A percentile compares a stretch with the other conserved stretches of the same genome.
These are phyloP conservation scores for Theristicus caerulescens DNA, from an alignment of 2,113 vertebrate species.

Conservation along the genomic window DNA sequence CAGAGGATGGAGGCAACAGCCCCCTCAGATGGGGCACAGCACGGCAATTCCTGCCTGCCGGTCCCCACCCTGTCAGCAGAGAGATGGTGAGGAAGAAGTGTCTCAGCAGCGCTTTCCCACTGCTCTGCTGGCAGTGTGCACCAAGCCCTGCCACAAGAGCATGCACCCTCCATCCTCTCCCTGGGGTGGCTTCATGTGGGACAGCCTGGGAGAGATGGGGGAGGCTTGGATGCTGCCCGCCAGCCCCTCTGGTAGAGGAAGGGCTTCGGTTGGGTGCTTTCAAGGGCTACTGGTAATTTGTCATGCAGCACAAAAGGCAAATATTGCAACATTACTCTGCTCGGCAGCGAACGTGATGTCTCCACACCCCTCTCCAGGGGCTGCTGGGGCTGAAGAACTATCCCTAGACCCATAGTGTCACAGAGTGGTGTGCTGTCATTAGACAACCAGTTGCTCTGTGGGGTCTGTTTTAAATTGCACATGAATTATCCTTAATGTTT, in stretches of 20 bases:
- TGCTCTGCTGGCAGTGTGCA: rapidly evolving
- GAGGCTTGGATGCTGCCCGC: neutral
- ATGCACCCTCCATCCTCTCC: neutral
- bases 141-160: neutral
- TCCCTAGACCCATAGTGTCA: neutral
- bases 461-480: neutral
- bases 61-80: neutral
- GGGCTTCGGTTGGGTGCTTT: neutral
- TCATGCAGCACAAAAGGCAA: neutral
- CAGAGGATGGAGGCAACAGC: neutral
- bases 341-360: rapidly evolving
- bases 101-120: neutral
- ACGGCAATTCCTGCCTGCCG: neutral
- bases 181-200: neutral
- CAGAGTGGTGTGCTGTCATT: neutral
- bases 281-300: neutral
- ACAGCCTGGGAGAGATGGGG: neutral
- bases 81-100: neutral
- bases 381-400: neutral
- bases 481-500: conserved; percentile 4
- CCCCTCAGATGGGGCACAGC: neutral
- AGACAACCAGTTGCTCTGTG: neutral
- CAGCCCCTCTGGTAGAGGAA: neutral
- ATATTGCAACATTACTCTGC: neutral
- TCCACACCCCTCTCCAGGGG: neutral